Evolutionary conservation across 2,113 vertebrate genomes (phyloP).

Genomic region (human): DNA sequence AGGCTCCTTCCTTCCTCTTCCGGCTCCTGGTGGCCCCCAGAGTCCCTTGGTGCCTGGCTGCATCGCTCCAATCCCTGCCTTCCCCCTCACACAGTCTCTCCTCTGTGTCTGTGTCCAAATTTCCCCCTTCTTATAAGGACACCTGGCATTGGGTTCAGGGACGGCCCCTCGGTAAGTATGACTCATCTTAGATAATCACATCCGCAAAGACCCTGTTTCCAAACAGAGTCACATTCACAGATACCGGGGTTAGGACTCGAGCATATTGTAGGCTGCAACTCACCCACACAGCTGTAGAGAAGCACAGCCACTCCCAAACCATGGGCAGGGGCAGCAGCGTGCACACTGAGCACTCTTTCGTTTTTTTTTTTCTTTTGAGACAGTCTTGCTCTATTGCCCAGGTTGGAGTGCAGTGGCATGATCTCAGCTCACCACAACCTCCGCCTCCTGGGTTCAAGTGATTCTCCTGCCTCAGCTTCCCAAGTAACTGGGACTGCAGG

Average conservation of each 20-base stretch:
- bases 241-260: not conserved
- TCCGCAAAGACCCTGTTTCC: not conserved
- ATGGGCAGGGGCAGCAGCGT: too few species aligned
- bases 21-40: not conserved
- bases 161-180: too few species aligned
- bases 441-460: too few species aligned
- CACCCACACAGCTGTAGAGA: not conserved
- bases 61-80: not conserved
- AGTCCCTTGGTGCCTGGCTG: not conserved
- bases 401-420: too few species aligned
- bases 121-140: too few species aligned
- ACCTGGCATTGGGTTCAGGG: too few species aligned
- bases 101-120: not conserved
- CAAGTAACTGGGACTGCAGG: too few species aligned
- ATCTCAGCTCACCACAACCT: too few species aligned
- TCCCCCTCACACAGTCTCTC: not conserved
- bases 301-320: not conserved
- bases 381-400: too few species aligned
- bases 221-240: not conserved
- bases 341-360: too few species aligned
- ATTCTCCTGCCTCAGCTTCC: too few species aligned
- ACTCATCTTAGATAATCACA: not conserved
- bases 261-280: not conserved
- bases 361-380: too few species aligned
- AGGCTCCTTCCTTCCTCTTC: not conserved